Conservation (phyloP, 2,113 vertebrate species). For the Antigone vipio region DNA sequence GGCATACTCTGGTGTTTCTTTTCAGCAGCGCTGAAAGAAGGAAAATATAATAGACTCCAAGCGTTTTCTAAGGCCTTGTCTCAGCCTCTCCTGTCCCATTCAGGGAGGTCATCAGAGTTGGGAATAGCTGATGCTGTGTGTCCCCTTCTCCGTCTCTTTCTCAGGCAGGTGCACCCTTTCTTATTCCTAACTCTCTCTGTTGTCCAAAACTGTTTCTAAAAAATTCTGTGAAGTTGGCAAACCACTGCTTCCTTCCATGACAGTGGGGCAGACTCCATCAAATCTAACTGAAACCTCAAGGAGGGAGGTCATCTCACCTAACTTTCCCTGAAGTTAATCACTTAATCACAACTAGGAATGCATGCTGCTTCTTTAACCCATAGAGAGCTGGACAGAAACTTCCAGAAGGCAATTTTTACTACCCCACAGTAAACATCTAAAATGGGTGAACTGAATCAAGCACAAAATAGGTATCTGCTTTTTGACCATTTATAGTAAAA, state of each 20-base stretch:
- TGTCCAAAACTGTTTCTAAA: neutral
- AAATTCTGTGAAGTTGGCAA: neutral
- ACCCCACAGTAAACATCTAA: neutral
- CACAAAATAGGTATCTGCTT: neutral
- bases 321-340: neutral
- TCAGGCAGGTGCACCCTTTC: neutral
- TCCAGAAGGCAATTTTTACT: neutral
- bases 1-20: neutral
- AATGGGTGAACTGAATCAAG: neutral
- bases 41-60: neutral
- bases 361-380: neutral
- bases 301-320: neutral
- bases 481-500: neutral
- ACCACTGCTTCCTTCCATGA: neutral
- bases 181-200: neutral
- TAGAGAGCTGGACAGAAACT: neutral
- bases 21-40: neutral
- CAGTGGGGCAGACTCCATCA: neutral
- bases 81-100: neutral
- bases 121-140: neutral
- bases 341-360: neutral
- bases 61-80: neutral
- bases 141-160: neutral
- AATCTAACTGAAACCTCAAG: neutral
- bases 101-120: neutral